A percentile compares a stretch with the other conserved stretches of the same genome.
Conservation (phyloP, 2,113 vertebrate species). For the Carollia perspicillata region DNA sequence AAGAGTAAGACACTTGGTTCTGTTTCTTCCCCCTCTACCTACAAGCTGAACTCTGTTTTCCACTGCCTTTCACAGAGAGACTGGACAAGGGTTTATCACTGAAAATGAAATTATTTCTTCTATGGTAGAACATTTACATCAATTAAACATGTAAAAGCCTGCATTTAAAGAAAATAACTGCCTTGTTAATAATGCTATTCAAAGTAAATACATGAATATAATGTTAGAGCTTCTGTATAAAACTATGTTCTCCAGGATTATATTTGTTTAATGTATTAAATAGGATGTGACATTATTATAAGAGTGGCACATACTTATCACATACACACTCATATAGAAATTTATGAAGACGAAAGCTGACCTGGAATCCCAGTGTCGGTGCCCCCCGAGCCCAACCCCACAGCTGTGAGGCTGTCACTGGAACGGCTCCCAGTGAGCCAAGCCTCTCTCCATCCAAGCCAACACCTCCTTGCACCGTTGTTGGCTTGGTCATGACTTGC, state of each 20-base stretch:
- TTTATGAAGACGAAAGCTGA: neutral
- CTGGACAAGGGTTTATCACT: neutral
- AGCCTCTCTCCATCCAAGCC: neutral
- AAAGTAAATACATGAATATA: neutral
- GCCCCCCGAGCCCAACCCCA: neutral
- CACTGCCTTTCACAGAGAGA: neutral
- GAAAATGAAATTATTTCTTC: neutral
- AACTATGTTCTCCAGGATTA: neutral
- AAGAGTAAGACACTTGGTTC: neutral
- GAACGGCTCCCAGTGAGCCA: neutral
- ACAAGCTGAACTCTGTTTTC: neutral
- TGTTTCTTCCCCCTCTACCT: neutral
- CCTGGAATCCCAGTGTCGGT: neutral
- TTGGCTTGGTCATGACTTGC: neutral
- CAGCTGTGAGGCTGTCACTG: neutral
- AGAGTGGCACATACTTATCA: neutral
- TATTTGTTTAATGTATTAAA: neutral
- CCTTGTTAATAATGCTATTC: neutral
- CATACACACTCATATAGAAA: neutral
- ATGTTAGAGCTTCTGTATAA: neutral
- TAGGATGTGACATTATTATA: neutral
- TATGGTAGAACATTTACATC: neutral
- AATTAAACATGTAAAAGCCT: conserved; percentile 9
- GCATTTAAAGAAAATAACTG: neutral
- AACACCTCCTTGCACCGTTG: neutral